Conservation (phyloP, 1,140 invertebrate genomes). For the Eumeta japonica region DNA sequence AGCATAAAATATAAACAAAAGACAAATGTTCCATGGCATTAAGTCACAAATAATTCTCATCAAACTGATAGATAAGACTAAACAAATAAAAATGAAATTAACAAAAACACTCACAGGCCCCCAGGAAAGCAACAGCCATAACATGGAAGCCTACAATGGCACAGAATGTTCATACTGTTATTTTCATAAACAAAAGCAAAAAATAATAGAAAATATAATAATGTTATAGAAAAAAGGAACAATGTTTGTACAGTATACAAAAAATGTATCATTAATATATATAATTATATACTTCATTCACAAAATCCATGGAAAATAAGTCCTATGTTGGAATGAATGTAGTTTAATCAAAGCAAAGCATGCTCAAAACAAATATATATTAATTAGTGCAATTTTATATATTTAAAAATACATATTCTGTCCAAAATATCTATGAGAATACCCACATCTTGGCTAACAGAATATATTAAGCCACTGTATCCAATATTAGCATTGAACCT, state of each 20-base stretch:
- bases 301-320: not conserved
- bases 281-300: not conserved
- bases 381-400: too few relatives aligned
- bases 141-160: not conserved
- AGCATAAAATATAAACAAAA: too few relatives aligned
- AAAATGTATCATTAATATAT: too few relatives aligned
- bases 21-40: too few relatives aligned
- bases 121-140: not conserved
- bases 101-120: not conserved
- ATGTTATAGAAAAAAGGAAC: too few relatives aligned
- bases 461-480: slow-evolving; percentile 95
- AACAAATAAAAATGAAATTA: not conserved
- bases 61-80: too few relatives aligned
- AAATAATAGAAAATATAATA: not conserved
- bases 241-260: too few relatives aligned
- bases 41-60: too few relatives aligned
- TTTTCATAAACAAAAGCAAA: not conserved
- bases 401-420: slow-evolving; percentile 2
- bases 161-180: not conserved
- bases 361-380: too few relatives aligned
- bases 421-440: slow-evolving; percentile 1
- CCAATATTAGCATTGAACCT: slow-evolving; percentile 97
- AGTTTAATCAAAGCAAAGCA: too few relatives aligned
- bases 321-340: too few relatives aligned
- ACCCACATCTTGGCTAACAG: slow-evolving; percentile 92